Evolutionary conservation across 2,113 vertebrate genomes (phyloP).

Genomic region (Cyanoramphus novaezelandiae): DNA sequence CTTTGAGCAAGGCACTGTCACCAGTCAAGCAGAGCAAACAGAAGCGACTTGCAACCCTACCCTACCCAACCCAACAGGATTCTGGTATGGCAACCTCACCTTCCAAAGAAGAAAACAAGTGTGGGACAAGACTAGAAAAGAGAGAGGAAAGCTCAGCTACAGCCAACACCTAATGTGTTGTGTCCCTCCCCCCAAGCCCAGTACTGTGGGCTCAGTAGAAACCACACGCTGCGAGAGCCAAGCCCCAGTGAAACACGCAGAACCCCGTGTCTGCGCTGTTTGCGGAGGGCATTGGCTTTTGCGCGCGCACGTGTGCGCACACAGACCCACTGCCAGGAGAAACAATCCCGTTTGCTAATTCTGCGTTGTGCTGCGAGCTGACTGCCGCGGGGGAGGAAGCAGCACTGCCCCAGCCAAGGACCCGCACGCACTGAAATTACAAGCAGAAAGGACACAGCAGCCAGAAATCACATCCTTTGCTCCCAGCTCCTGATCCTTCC

Average conservation of each 20-base stretch:
- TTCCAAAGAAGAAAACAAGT: neutral
- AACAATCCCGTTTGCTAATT: accelerated
- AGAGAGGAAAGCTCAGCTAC: neutral
- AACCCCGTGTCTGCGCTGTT: accelerated
- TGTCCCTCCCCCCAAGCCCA: neutral
- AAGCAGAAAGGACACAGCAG: neutral
- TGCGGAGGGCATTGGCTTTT: neutral
- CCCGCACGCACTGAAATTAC: neutral
- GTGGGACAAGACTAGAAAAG: neutral
- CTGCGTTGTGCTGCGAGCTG: neutral
- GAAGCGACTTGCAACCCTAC: neutral
- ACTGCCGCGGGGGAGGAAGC: neutral
- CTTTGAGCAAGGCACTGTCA: accelerated
- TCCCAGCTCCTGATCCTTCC: neutral
- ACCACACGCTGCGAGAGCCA: accelerated
- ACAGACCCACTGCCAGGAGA: neutral
- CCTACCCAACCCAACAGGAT: neutral
- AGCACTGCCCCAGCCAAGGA: neutral
- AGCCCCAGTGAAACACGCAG: accelerated
- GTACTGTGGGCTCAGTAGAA: neutral
- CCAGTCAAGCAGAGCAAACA: neutral
- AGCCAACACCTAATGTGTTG: neutral
- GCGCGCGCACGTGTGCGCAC: accelerated
- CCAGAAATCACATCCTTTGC: neutral
- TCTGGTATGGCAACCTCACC: neutral